Conservation (phyloP, 2,113 vertebrate species). For the Phalacrocorax pelagicus region DNA sequence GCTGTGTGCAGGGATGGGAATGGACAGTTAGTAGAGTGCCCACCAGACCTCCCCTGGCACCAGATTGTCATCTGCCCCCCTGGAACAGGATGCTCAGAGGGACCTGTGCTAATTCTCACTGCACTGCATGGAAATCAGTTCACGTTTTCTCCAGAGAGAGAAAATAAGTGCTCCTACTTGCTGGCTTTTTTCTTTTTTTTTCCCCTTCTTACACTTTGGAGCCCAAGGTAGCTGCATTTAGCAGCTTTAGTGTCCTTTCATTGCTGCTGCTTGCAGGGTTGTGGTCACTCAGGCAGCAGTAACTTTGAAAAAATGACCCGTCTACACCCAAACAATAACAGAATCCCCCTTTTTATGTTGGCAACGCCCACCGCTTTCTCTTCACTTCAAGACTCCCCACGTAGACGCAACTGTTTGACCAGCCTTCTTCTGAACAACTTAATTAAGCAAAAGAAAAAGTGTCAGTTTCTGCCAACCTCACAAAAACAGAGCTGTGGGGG, state of each 20-base stretch:
- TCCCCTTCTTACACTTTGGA: constrained; percentile 34
- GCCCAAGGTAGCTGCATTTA: constrained; percentile 74
- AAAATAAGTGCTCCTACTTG: constrained; percentile 35
- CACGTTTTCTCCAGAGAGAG: not conserved
- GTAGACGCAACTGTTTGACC: constrained; percentile 85
- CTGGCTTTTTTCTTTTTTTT: not conserved
- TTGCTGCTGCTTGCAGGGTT: constrained; percentile 64
- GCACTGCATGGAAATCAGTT: constrained; percentile 29
- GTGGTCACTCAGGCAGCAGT: constrained; percentile 84
- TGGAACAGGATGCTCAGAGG: not conserved
- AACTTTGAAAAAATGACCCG: constrained; percentile 88
- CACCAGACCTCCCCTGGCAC: not conserved
- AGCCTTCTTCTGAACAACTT: constrained; percentile 84
- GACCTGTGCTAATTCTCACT: not conserved
- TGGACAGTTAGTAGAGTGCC: not conserved
- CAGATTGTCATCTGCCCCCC: not conserved
- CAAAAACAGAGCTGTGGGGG: constrained; percentile 78
- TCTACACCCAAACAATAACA: constrained; percentile 89
- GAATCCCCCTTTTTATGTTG: constrained; percentile 87
- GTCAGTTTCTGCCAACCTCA: constrained; percentile 84
- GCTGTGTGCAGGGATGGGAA: not conserved
- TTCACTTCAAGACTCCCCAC: constrained; percentile 81
- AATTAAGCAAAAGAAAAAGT: constrained; percentile 88
- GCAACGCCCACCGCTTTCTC: constrained; percentile 85
- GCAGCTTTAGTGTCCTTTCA: constrained; percentile 77